phyloP scores from a whole-genome alignment of 2,888 invertebrate genomes.

The Nomada fabriciana region DNA sequence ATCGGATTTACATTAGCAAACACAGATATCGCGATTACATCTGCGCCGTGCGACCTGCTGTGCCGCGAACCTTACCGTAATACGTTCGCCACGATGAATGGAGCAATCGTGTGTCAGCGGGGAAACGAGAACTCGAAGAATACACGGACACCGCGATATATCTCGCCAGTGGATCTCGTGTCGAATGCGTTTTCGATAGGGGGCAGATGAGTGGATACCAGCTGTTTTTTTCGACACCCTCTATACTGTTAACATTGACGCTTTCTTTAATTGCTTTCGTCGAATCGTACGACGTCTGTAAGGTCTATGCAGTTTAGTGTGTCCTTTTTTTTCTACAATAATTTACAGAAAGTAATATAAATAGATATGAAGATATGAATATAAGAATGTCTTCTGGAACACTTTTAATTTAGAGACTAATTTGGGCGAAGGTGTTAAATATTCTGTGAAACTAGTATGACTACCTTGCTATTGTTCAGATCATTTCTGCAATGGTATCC shows the following conservation, averaged over 20 bases:
- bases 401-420: no score
- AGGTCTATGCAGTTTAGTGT: background rate
- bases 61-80: conserved; percentile 46
- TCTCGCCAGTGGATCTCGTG: conserved; percentile 4
- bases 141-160: conserved; percentile 3
- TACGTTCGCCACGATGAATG: conserved; percentile 63
- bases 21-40: conserved; percentile 67
- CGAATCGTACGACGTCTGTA: background rate
- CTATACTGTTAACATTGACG: background rate
- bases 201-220: background rate
- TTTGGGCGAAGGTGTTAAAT: no score
- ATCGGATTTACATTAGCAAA: conserved; percentile 64
- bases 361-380: no score
- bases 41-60: conserved; percentile 61
- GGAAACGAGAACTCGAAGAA: conserved; percentile 43
- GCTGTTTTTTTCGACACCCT: background rate
- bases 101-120: conserved; percentile 56
- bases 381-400: no score
- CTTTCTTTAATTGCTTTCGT: background rate
- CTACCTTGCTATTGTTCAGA: no score
- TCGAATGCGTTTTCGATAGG: conserved; percentile 22
- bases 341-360: background rate
- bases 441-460: no score
- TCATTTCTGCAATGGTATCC: no score
- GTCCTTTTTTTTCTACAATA: no score